A percentile compares a stretch with the other conserved stretches of the same genome.
Conservation (phyloP, 1,140 invertebrate species). For the Drosophila truncata region DNA sequence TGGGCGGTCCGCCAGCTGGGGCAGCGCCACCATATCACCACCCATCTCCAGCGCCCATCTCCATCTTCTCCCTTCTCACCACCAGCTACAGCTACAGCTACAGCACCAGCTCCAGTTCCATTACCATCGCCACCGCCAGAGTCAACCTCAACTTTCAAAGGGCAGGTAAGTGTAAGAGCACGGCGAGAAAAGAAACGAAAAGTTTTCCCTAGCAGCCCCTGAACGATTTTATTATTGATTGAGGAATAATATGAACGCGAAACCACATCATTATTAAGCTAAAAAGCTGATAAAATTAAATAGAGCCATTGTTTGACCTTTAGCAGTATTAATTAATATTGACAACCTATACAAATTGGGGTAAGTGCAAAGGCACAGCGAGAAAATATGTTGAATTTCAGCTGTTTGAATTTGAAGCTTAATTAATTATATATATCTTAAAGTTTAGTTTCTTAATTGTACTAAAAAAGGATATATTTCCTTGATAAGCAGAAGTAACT, state of each 20-base stretch:
- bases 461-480: too few species aligned
- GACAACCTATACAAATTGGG: conserved; percentile 5
- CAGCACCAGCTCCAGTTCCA: conserved; percentile 8
- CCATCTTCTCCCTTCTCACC: conserved; percentile 5
- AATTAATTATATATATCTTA: too few species aligned
- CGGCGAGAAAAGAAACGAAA: conserved; percentile 5
- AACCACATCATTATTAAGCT: conserved; percentile 1
- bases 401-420: neutral
- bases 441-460: neutral
- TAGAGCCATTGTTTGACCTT: conserved; percentile 14
- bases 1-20: conserved; percentile 73
- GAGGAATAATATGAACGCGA: neutral
- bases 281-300: conserved; percentile 5
- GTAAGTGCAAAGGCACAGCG: conserved; percentile 2
- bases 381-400: neutral
- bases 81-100: neutral
- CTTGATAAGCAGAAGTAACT: neutral
- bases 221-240: conserved; percentile 1
- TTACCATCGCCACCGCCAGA: conserved; percentile 51
- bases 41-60: conserved; percentile 51
- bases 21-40: conserved; percentile 56
- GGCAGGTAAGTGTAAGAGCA: conserved; percentile 70
- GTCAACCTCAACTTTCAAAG: conserved; percentile 73
- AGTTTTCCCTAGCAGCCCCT: neutral
- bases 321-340: conserved; percentile 10